These are phyloP conservation scores for Dreissena rostriformis DNA, from an alignment of 1,140 invertebrate species.

Conservation along the genomic window DNA sequence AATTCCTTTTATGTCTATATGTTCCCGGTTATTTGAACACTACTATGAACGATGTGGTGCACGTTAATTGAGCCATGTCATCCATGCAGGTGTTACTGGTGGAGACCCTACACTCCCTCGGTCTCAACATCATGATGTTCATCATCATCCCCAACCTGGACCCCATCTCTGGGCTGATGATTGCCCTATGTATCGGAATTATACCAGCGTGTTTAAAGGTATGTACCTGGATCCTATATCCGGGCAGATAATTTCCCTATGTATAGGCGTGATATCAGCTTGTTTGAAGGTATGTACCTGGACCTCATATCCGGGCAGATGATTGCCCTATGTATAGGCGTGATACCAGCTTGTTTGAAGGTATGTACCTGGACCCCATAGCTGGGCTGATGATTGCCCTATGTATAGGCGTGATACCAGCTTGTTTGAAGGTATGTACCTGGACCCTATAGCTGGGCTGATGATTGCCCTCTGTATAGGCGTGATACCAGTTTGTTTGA, in stretches of 20 bases:
- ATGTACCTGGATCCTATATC: neutral
- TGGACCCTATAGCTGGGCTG: slow-evolving; percentile 95
- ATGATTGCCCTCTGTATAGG: slow-evolving; percentile 91
- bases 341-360: slow-evolving; percentile 63
- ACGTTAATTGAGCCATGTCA: neutral
- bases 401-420: neutral
- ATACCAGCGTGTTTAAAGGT: slow-evolving; percentile 64
- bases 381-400: neutral
- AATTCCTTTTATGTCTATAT: too few relatives aligned
- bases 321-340: slow-evolving; percentile 88
- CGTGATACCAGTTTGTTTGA: slow-evolving; percentile 61
- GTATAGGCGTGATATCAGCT: neutral
- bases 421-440: slow-evolving; percentile 74
- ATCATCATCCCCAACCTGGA: slow-evolving; percentile 94
- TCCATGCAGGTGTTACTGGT: slow-evolving; percentile 83
- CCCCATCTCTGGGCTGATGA: slow-evolving; percentile 94
- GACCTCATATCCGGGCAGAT: slow-evolving; percentile 96
- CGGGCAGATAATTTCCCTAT: neutral
- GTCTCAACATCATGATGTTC: slow-evolving; percentile 91
- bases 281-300: slow-evolving; percentile 81
- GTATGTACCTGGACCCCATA: neutral
- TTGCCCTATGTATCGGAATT: slow-evolving; percentile 87
- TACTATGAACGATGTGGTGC: too few relatives aligned
- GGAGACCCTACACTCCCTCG: slow-evolving; percentile 93
- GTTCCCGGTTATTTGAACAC: too few relatives aligned